Evolutionary conservation across 2,888 invertebrate genomes (phyloP).

Genomic region (Mesopsocus fuscifrons): DNA sequence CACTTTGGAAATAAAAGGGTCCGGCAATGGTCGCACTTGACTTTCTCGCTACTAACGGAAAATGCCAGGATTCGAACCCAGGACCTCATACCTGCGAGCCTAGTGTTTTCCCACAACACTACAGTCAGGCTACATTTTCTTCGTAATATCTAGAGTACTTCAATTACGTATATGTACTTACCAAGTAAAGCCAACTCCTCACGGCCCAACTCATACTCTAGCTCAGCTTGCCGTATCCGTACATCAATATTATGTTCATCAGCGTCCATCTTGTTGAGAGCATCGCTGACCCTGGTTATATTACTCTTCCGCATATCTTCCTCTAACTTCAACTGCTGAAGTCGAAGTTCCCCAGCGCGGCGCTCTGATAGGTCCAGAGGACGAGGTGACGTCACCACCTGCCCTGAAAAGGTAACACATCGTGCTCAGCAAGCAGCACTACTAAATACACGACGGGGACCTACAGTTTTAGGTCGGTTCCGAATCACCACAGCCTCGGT

Average conservation of each 20-base stretch:
- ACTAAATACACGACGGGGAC: too few species aligned
- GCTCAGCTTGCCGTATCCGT: constrained; percentile 74
- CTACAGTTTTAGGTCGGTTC: too few species aligned
- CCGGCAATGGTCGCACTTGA: too few species aligned
- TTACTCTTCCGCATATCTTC: constrained; percentile 58
- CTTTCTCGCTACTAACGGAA: too few species aligned
- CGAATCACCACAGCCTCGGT: too few species aligned
- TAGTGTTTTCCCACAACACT: too few species aligned
- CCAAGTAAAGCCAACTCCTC: constrained; percentile 65
- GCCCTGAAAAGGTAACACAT: constrained; percentile 1
- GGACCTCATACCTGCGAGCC: too few species aligned
- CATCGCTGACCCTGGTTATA: constrained; percentile 61
- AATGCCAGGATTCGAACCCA: too few species aligned
- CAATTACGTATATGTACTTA: background rate
- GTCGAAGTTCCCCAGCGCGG: constrained; percentile 37
- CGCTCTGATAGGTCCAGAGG: constrained; percentile 23
- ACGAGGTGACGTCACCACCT: background rate
- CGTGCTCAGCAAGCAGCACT: too few species aligned
- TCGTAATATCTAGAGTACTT: too few species aligned
- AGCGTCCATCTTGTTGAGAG: constrained; percentile 65
- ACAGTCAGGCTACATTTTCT: too few species aligned
- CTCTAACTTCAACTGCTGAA: constrained; percentile 40
- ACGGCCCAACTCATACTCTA: constrained; percentile 72
- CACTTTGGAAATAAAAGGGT: too few species aligned
- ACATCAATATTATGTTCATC: constrained; percentile 83